Evolutionary conservation across 2,797 vertebrate species (phyloP).

Genomic region (Esox lucius): DNA sequence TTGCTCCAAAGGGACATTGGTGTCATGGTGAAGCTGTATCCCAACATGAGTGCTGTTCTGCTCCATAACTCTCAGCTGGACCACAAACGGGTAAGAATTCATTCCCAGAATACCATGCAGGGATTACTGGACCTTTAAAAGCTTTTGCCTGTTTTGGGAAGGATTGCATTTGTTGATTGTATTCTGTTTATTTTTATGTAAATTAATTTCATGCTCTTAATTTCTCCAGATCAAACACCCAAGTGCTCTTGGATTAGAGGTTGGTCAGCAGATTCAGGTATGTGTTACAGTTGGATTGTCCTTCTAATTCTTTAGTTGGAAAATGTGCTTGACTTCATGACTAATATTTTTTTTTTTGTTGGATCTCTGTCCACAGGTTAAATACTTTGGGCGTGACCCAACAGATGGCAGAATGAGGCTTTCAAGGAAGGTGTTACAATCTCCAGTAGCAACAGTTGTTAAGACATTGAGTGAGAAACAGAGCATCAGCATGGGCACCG

Average conservation of each 20-base stretch:
- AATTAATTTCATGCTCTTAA: not conserved
- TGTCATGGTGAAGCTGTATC: conserved; percentile 97
- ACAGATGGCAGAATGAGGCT: conserved; percentile 96
- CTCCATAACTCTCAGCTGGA: conserved; percentile 97
- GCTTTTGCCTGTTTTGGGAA: not conserved
- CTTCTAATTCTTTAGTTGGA: not conserved
- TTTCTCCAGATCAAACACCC: conserved; percentile 89
- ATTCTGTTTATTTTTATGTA: not conserved
- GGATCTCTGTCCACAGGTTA: conserved; percentile 78
- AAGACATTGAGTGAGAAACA: conserved; percentile 86
- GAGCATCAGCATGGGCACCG: conserved; percentile 83
- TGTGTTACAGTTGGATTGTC: not conserved
- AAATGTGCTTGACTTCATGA: not conserved
- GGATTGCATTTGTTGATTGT: not conserved
- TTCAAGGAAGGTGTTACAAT: conserved; percentile 93
- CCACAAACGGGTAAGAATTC: conserved; percentile 88
- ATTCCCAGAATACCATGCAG: not conserved
- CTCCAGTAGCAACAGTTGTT: conserved; percentile 77
- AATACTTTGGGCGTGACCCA: conserved; percentile 96
- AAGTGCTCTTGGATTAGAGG: conserved; percentile 90
- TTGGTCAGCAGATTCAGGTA: conserved; percentile 98
- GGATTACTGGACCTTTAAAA: not conserved
- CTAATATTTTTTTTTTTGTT: conserved; percentile 10
- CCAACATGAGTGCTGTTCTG: conserved; percentile 94
- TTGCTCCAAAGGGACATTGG: conserved; percentile 80